Evolutionary conservation across 2,113 vertebrate genomes (phyloP).

Genomic region (Heteronetta atricapilla): DNA sequence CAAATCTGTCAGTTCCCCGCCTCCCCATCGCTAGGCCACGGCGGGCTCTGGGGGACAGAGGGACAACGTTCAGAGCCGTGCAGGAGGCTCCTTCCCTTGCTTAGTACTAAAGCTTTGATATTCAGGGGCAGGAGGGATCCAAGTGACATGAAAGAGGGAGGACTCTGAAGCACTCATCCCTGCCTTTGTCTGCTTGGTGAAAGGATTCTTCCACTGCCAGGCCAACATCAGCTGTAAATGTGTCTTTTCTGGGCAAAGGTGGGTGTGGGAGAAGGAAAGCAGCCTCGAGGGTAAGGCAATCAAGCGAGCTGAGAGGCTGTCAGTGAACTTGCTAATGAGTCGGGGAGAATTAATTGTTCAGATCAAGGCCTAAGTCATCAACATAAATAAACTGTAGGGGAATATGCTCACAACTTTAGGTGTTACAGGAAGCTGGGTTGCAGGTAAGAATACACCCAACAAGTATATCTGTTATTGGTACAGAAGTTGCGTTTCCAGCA

Average conservation of each 20-base stretch:
- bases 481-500: not conserved
- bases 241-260: no score
- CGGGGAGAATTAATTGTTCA: not conserved
- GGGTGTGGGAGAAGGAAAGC: not conserved
- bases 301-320: not conserved
- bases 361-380: conserved; percentile 24
- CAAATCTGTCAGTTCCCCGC: no score
- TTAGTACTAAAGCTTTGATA: no score
- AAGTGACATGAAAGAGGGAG: not conserved
- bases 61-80: no score
- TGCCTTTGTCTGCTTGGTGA: not conserved
- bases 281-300: no score
- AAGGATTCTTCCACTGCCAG: not conserved
- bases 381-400: conserved; percentile 76
- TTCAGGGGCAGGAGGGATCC: no score
- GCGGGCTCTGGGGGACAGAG: no score
- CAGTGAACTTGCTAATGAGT: conserved; percentile 38
- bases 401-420: conserved; percentile 74
- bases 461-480: not conserved
- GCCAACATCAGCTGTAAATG: no score
- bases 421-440: conserved; percentile 77
- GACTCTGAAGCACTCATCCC: not conserved
- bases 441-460: conserved; percentile 62
- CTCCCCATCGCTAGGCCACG: no score
- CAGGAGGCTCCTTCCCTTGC: no score